Evolutionary conservation across 2,888 invertebrate species (phyloP).

Genomic region (Fragum fragum): DNA sequence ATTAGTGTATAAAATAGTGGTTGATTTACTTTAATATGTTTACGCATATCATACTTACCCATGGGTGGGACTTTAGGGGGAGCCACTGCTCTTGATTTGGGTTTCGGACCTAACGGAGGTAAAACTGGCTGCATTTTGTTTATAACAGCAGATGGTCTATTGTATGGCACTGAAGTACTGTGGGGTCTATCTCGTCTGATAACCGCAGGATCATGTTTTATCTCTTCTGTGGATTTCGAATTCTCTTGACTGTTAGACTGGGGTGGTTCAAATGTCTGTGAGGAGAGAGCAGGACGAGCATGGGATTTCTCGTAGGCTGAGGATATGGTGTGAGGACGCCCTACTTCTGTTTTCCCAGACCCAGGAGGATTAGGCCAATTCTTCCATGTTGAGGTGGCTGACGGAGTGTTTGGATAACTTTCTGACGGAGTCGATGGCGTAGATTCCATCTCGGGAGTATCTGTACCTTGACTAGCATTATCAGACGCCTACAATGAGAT

Average conservation of each 20-base stretch:
- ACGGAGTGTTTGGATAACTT: constrained; percentile 87
- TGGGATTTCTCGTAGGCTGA: constrained; percentile 94
- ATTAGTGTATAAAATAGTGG: no score
- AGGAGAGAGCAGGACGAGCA: constrained; percentile 94
- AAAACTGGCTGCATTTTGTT: constrained; percentile 83
- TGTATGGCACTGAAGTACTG: constrained; percentile 71
- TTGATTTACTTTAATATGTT: no score
- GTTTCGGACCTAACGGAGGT: constrained; percentile 83
- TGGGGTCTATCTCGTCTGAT: constrained; percentile 70
- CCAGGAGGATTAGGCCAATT: constrained; percentile 84
- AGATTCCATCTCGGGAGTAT: constrained; percentile 76
- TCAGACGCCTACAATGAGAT: constrained; percentile 63
- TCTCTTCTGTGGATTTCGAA: constrained; percentile 43
- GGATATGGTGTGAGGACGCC: constrained; percentile 97
- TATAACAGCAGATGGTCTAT: constrained; percentile 80
- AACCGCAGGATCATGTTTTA: constrained; percentile 55
- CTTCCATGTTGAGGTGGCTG: constrained; percentile 85
- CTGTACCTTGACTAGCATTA: constrained; percentile 69
- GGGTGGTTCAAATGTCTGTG: constrained; percentile 95
- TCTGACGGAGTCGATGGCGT: constrained; percentile 88
- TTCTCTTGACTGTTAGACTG: constrained; percentile 85
- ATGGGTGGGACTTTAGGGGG: constrained; percentile 79
- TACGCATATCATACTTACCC: constrained; percentile 56
- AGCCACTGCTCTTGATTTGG: constrained; percentile 81
- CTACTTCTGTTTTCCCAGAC: constrained; percentile 86